Percentiles rank a stretch among this genome's conserved stretches.
Evolutionary conservation across 2,113 vertebrate species (phyloP).

Genomic region (Eretmochelys imbricata): DNA sequence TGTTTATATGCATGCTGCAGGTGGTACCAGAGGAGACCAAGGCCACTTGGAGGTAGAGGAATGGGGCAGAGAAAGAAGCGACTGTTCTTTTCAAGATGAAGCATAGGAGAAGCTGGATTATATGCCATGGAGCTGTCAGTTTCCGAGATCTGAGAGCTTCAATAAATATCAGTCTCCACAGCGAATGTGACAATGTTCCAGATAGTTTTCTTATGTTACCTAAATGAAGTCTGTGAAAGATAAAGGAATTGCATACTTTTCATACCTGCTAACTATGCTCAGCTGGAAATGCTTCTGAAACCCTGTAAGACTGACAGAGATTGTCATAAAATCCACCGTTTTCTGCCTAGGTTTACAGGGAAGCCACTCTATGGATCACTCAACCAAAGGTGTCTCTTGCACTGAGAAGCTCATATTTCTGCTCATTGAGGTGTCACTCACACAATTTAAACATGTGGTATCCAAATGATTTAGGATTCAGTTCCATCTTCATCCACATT

Average conservation of each 20-base stretch:
- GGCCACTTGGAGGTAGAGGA: accelerated
- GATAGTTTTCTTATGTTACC: background rate
- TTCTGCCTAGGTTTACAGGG: constrained; percentile 59
- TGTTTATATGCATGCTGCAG: accelerated
- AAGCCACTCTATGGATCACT: constrained; percentile 56
- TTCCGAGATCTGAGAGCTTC: background rate
- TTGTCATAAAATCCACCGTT: constrained; percentile 46
- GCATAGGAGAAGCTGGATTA: background rate
- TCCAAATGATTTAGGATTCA: constrained; percentile 59
- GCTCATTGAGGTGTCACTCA: constrained; percentile 67
- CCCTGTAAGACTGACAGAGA: constrained; percentile 25
- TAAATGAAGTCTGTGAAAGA: background rate
- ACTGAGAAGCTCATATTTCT: constrained; percentile 64
- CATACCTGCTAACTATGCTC: constrained; percentile 24
- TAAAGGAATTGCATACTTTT: background rate
- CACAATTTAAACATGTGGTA: constrained; percentile 55
- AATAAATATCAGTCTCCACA: background rate
- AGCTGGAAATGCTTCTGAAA: constrained; percentile 10
- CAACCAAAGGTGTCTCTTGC: constrained; percentile 55
- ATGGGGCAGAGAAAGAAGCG: background rate
- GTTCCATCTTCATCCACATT: constrained; percentile 52
- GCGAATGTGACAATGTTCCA: background rate
- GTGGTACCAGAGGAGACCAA: accelerated
- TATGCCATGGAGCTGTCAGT: background rate
- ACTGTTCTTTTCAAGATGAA: background rate